A percentile compares a stretch with the other conserved stretches of the same genome.
Conservation (phyloP, 2,888 invertebrate species). For the Scaptomyza reducta region DNA sequence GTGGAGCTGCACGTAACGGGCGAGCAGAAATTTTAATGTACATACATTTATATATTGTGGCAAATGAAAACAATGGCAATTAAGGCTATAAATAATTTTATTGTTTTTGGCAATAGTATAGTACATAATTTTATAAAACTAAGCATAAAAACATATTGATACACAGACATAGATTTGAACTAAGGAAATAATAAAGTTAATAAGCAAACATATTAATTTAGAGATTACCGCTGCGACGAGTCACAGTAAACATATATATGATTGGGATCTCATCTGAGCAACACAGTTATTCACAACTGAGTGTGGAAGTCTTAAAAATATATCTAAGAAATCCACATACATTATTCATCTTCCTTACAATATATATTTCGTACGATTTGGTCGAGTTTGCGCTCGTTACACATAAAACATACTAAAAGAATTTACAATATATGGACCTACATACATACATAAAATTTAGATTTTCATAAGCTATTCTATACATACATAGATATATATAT, state of each 20-base stretch:
- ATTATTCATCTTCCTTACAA: constrained; percentile 21
- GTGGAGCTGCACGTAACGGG: constrained; percentile 53
- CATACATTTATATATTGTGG: not conserved
- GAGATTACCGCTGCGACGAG: constrained; percentile 45
- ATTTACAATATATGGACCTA: constrained; percentile 68
- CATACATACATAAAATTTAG: constrained; percentile 62
- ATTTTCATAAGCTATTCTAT: constrained; percentile 38
- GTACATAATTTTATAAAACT: constrained; percentile 36
- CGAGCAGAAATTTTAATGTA: constrained; percentile 40
- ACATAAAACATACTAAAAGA: constrained; percentile 46
- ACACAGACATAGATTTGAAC: constrained; percentile 45
- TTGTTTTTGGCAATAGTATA: constrained; percentile 46
- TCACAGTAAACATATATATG: not conserved
- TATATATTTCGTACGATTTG: constrained; percentile 72
- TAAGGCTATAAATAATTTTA: constrained; percentile 42
- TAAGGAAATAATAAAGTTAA: constrained; percentile 39
- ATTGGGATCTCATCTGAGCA: constrained; percentile 1
- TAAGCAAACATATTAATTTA: constrained; percentile 27
- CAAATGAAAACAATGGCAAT: not conserved
- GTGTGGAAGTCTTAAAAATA: constrained; percentile 6
- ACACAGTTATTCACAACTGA: constrained; percentile 15
- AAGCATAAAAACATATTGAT: constrained; percentile 18
- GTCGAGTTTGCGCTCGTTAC: constrained; percentile 41
- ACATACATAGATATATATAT: constrained; percentile 35
- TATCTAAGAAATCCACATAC: constrained; percentile 12